Percentiles rank a stretch among this genome's conserved stretches.
These are phyloP conservation scores for Pseudomyrmex pallidus DNA, from an alignment of 1,140 invertebrate genomes.

Conservation along the genomic window DNA sequence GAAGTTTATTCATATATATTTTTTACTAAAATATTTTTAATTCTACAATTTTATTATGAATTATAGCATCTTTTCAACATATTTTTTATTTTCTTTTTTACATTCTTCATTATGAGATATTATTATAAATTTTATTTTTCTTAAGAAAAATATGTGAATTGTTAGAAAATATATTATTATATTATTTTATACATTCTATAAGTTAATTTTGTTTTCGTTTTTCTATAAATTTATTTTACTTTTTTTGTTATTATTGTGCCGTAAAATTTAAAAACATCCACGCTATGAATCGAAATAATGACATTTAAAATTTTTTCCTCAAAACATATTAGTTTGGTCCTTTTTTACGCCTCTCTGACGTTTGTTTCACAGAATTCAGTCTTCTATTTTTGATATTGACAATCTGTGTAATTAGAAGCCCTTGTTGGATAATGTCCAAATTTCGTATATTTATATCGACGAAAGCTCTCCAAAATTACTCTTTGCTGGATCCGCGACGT, in stretches of 20 bases:
- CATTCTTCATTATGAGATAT: no score
- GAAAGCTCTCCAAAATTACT: conserved; percentile 1
- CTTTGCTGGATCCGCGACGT: neutral
- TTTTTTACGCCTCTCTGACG: neutral
- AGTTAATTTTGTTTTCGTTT: neutral
- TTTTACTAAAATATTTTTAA: no score
- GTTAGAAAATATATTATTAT: no score
- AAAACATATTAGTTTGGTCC: neutral
- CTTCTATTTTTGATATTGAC: conserved; percentile 1
- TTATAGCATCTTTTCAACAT: no score
- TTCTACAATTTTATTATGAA: no score
- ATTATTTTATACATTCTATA: no score
- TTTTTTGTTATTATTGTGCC: neutral
- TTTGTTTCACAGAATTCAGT: neutral
- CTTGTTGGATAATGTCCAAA: neutral
- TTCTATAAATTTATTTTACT: neutral
- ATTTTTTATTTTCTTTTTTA: no score
- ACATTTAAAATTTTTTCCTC: neutral
- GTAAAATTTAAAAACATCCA: neutral
- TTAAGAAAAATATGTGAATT: no score
- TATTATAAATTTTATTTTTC: no score
- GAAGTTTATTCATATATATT: no score
- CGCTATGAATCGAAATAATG: neutral
- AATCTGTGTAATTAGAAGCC: neutral
- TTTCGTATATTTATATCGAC: neutral